Percentiles rank a stretch among this genome's conserved stretches.
These are phyloP conservation scores for Acanthurus lineatus DNA, from an alignment of 2,797 vertebrate genomes.

Conservation along the genomic window DNA sequence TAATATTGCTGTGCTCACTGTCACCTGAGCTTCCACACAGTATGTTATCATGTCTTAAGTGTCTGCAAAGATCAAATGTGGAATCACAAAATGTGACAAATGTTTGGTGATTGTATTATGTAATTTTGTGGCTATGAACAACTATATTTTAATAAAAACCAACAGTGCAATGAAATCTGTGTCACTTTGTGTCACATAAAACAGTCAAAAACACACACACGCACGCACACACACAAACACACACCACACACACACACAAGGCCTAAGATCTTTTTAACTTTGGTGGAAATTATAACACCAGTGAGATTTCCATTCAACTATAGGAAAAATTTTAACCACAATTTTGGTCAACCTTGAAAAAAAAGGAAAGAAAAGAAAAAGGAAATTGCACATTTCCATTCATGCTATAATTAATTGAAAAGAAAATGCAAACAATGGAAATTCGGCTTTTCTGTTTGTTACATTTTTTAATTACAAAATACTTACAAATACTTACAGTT, in stretches of 20 bases:
- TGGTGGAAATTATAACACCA: background rate
- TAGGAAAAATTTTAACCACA: background rate
- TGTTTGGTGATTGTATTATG: constrained; percentile 45
- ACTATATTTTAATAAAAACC: constrained; percentile 75
- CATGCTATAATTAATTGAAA: no score
- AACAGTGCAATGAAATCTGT: constrained; percentile 16
- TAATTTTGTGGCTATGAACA: constrained; percentile 58
- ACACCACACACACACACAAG: no score
- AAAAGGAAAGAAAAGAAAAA: no score
- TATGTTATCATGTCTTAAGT: constrained; percentile 18
- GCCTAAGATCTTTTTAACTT: background rate
- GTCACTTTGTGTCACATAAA: background rate
- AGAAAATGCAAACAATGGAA: no score
- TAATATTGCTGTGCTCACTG: constrained; percentile 29
- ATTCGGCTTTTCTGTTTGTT: no score
- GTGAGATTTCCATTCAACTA: background rate
- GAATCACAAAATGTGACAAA: constrained; percentile 41
- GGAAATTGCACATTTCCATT: no score
- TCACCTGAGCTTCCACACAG: constrained; percentile 44
- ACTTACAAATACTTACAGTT: no score
- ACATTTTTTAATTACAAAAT: no score
- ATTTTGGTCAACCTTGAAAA: no score
- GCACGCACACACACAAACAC: no score
- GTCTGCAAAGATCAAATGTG: constrained; percentile 39
- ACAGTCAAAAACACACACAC: background rate